Evolutionary conservation across 2,888 invertebrate species (phyloP), one percentile per base, ranked within the genome.

Genomic region (Polia nebulosa): DNA sequence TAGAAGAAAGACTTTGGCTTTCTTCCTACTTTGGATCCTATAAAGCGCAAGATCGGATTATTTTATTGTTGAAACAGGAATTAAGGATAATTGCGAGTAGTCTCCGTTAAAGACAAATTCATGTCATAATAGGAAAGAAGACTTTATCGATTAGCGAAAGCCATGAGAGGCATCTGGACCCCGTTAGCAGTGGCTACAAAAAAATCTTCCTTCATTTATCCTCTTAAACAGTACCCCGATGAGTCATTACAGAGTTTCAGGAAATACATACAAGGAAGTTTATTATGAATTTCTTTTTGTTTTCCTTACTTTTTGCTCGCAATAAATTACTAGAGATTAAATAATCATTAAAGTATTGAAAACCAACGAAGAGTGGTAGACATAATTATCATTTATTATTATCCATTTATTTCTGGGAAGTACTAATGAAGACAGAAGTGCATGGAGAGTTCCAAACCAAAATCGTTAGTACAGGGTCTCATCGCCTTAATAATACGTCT

Each of bases 341-440:
- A 49, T 75, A 49, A 75, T 75, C 36, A 29, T 41, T 8, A 34
- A 73, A 29, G 49, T 29, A 22, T 49, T 27, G 11, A 29, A 74
- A 51, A 13, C 20, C 51, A 64, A 11, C 7, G 52, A 69, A 17
- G 15, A 27, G 8, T 41, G 0, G 17, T 36, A 47, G 2, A 47
- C 13, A 22, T 29, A 45, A 27, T 39, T n/a, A n/a, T n/a, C n/a
- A n/a, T n/a, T n/a, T n/a, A n/a, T n/a, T n/a, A n/a, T n/a, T n/a
- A n/a, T n/a, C n/a, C n/a, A n/a, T n/a, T n/a, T n/a, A n/a, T n/a
- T n/a, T n/a, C n/a, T n/a, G n/a, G n/a, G n/a, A n/a, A n/a, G n/a
- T n/a, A n/a, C n/a, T n/a, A n/a, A n/a, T n/a, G n/a, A n/a, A n/a
- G n/a, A n/a, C n/a, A n/a, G n/a, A n/a, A n/a, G n/a, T n/a, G n/a